Evolutionary conservation across 2,888 invertebrate species (phyloP).

Genomic region (Perithous albicinctus): DNA sequence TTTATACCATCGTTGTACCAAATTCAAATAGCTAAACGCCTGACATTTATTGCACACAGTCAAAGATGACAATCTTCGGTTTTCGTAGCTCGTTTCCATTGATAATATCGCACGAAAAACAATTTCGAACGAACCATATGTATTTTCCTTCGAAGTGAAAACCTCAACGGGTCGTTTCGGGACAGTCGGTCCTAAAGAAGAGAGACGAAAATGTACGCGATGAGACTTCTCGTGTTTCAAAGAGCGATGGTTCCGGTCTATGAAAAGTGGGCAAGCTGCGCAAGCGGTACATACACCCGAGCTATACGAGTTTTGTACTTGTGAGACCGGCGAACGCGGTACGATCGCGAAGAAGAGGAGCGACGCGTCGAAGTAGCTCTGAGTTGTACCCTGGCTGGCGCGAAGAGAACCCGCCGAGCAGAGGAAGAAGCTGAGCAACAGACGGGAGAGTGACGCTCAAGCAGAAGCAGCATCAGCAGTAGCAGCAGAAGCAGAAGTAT

Average conservation of each 20-base stretch:
- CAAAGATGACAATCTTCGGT: background rate
- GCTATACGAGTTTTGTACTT: constrained; percentile 36
- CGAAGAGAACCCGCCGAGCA: constrained; percentile 21
- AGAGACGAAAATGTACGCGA: background rate
- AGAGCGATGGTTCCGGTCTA: constrained; percentile 66
- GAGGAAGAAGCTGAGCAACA: constrained; percentile 17
- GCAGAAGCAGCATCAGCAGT: constrained; percentile 31
- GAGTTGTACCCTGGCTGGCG: constrained; percentile 27
- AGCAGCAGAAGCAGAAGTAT: constrained; percentile 24
- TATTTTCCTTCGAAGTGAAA: constrained; percentile 51
- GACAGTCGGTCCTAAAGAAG: constrained; percentile 9
- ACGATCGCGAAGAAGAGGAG: constrained; percentile 15
- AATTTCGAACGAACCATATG: constrained; percentile 1
- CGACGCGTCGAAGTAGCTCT: constrained; percentile 2
- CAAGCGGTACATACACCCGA: too few relatives aligned
- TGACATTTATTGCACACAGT: background rate
- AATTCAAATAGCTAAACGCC: background rate
- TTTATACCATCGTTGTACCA: background rate
- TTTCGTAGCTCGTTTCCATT: constrained; percentile 28
- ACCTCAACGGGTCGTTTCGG: constrained; percentile 44
- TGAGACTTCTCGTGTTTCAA: constrained; percentile 61
- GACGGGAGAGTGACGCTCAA: constrained; percentile 32
- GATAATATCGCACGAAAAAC: constrained; percentile 7
- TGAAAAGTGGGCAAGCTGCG: constrained; percentile 56
- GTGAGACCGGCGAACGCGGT: constrained; percentile 28